These are phyloP conservation scores for Acanthiza pusilla DNA, from an alignment of 2,797 vertebrate genomes.

Conservation along the genomic window DNA sequence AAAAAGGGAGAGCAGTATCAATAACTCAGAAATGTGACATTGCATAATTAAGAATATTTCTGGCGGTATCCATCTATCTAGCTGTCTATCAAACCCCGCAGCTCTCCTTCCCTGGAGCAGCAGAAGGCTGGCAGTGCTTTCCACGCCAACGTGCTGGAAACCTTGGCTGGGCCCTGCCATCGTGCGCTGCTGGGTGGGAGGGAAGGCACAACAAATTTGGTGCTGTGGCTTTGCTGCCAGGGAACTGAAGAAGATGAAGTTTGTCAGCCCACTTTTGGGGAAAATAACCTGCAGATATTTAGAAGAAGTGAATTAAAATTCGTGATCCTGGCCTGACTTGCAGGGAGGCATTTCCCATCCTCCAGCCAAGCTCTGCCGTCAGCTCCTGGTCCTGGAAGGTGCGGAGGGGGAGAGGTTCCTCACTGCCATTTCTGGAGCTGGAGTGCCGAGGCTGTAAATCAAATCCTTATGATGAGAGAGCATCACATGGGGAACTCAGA, in stretches of 20 bases:
- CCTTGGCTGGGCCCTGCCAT: not conserved
- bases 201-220: not conserved
- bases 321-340: not conserved
- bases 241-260: not conserved
- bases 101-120: not conserved
- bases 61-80: not conserved
- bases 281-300: not conserved
- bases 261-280: not conserved
- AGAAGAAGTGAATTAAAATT: not conserved
- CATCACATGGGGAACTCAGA: not conserved
- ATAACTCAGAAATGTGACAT: constrained; percentile 20
- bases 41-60: constrained; percentile 15
- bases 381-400: not conserved
- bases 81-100: not conserved
- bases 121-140: not conserved
- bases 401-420: not conserved
- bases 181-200: not conserved
- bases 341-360: not conserved
- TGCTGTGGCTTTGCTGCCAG: not conserved
- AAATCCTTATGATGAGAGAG: rapidly evolving
- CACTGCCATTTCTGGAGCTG: rapidly evolving
- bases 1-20: not conserved
- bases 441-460: rapidly evolving
- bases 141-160: not conserved
- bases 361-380: rapidly evolving